These are phyloP conservation scores for Oreochromis niloticus DNA, from an alignment of 2,113 vertebrate species.

Conservation along the genomic window DNA sequence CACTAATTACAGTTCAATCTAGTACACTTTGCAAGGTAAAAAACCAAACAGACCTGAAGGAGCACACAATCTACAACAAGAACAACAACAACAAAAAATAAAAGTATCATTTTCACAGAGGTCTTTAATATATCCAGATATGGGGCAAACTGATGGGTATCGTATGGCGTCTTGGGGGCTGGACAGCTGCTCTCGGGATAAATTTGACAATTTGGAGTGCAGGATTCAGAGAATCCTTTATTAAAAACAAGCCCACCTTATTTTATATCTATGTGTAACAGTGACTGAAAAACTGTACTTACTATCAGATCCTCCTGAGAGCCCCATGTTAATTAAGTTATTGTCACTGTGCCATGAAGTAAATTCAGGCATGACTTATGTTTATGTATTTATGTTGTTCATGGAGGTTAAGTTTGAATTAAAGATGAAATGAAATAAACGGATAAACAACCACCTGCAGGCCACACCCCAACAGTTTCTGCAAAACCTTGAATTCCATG, in stretches of 20 bases:
- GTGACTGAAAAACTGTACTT: not conserved
- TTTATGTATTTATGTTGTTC: not conserved
- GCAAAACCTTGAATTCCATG: not conserved
- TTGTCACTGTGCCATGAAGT: not conserved
- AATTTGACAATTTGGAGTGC: not conserved
- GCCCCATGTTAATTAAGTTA: not conserved
- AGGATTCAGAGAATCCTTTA: not conserved
- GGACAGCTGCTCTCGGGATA: not conserved
- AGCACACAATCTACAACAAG: not conserved
- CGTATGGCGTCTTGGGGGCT: not conserved
- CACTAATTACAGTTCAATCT: not conserved
- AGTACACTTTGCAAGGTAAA: not conserved
- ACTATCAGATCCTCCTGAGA: not conserved
- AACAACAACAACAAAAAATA: not conserved
- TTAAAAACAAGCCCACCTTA: not conserved
- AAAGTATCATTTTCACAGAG: not conserved
- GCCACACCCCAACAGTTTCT: not conserved
- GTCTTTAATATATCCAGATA: not conserved
- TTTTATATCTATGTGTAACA: not conserved
- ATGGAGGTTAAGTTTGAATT: not conserved
- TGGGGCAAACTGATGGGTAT: not conserved
- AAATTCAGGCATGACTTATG: not conserved
- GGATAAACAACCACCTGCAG: not conserved
- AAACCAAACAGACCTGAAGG: not conserved
- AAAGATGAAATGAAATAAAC: not conserved